phyloP scores from a whole-genome alignment of 2,888 invertebrate species.

The Dendrolimus houi region DNA sequence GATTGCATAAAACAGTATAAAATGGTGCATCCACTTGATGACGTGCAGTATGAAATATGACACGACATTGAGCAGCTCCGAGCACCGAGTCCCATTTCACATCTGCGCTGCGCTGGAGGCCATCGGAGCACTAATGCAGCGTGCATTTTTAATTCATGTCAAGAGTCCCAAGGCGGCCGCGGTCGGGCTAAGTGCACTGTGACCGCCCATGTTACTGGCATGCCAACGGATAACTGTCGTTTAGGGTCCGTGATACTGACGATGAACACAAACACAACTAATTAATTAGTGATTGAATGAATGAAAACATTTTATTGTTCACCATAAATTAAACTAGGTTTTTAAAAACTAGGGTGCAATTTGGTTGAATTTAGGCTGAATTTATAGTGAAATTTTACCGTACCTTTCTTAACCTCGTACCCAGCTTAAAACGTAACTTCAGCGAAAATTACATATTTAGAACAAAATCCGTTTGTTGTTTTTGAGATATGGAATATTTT shows the following conservation, averaged over 20 bases:
- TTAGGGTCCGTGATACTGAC: slow-evolving; percentile 20
- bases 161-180: slow-evolving; percentile 49
- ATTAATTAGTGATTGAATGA: no score
- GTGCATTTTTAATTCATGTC: slow-evolving; percentile 71
- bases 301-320: no score
- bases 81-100: slow-evolving; percentile 3
- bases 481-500: no score
- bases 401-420: no score
- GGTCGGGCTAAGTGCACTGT: slow-evolving; percentile 33
- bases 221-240: slow-evolving; percentile 24
- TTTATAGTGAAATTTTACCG: no score
- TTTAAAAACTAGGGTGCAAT: no score
- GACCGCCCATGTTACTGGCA: slow-evolving; percentile 20
- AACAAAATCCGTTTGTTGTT: no score
- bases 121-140: slow-evolving; percentile 60
- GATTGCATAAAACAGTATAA: not conserved
- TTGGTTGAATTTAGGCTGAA: no score
- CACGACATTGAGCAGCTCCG: slow-evolving; percentile 1
- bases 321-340: no score
- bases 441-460: no score
- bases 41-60: slow-evolving; percentile 3
- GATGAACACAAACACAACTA: no score
- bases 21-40: not conserved
- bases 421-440: no score
- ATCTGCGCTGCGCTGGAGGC: slow-evolving; percentile 14